A percentile compares a stretch with the other conserved stretches of the same genome.
Conservation (phyloP, 2,888 invertebrate species). For the Sacculina carcini region DNA sequence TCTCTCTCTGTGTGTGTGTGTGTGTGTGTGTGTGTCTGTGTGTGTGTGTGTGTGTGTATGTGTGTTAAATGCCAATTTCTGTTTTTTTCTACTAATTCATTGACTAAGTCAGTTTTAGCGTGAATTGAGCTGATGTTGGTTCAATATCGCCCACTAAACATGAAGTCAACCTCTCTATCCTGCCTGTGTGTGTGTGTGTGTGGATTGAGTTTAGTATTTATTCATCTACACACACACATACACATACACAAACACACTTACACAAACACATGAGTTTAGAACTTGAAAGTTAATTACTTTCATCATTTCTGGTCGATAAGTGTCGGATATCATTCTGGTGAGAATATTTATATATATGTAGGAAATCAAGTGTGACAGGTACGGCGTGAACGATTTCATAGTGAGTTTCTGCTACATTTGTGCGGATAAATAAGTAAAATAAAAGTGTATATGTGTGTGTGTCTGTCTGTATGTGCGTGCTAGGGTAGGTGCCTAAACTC, state of each 20-base stretch:
- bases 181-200: not conserved
- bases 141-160: not conserved
- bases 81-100: not conserved
- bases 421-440: not conserved
- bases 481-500: not conserved
- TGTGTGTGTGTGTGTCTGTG: not conserved
- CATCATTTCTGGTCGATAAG: too few species aligned
- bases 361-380: not conserved
- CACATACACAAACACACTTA: constrained; percentile 3
- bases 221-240: constrained; percentile 4
- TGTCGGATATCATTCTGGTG: too few species aligned
- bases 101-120: too few species aligned
- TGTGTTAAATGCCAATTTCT: not conserved
- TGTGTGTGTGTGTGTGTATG: not conserved
- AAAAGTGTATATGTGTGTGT: constrained; percentile 4
- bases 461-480: not conserved
- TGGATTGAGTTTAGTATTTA: constrained; percentile 1
- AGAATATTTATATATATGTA: constrained; percentile 2
- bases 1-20: not conserved
- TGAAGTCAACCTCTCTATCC: not conserved
- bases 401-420: too few species aligned
- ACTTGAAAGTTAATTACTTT: too few species aligned
- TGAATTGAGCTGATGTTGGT: too few species aligned
- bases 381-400: too few species aligned
- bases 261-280: not conserved